phyloP scores from a whole-genome alignment of 2,797 vertebrate species.

The Muscicapa comitata region DNA sequence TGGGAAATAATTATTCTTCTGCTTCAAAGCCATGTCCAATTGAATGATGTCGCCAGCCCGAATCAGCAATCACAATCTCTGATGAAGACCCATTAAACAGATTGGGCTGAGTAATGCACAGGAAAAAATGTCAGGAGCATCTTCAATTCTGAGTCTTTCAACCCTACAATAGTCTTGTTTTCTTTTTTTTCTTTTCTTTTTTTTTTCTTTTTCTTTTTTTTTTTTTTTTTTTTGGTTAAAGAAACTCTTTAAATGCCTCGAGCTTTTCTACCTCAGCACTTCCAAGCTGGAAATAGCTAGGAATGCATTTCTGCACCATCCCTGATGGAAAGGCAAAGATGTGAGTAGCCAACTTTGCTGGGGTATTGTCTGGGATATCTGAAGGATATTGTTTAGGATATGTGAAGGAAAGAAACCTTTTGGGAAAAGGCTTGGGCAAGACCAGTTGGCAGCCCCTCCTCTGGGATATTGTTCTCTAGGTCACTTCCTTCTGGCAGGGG shows the following conservation, averaged over 20 bases:
- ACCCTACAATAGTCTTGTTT: background rate
- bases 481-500: background rate
- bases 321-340: background rate
- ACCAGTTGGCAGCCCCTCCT: background rate
- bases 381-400: background rate
- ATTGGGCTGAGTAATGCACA: constrained; percentile 68
- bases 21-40: constrained; percentile 69
- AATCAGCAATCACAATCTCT: constrained; percentile 67
- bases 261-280: background rate
- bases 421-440: background rate
- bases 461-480: background rate
- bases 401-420: background rate
- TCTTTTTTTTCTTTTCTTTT: too few relatives aligned
- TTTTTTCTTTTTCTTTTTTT: background rate
- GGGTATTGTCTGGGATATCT: background rate
- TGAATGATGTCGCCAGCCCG: constrained; percentile 65
- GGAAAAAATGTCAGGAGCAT: constrained; percentile 50
- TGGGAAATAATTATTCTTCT: constrained; percentile 72
- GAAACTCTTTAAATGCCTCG: background rate
- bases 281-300: background rate
- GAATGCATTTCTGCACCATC: background rate
- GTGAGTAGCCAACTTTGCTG: background rate
- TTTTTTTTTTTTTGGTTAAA: background rate
- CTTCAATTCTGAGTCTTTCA: constrained; percentile 49
- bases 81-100: constrained; percentile 73